Conservation (phyloP, 2,888 invertebrate species). For the Eudasyphora cyanicolor region DNA sequence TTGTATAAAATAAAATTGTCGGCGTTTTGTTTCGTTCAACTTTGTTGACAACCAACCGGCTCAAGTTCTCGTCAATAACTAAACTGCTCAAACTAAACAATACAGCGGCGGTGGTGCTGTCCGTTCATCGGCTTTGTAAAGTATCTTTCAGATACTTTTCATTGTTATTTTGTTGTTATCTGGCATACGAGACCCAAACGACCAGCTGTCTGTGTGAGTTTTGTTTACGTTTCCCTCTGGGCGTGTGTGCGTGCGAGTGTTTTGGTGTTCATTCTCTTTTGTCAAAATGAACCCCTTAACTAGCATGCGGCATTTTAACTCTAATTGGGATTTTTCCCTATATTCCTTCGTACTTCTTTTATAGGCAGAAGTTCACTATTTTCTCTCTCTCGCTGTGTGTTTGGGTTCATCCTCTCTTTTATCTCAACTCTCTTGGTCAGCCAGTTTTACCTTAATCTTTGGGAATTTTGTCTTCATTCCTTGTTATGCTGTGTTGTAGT, state of each 20-base stretch:
- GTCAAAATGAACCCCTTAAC: slow-evolving; percentile 15
- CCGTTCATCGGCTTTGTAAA: slow-evolving; percentile 30
- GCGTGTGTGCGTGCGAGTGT: neutral
- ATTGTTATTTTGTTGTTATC: slow-evolving; percentile 6
- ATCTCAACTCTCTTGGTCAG: neutral
- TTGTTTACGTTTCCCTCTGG: slow-evolving; percentile 30
- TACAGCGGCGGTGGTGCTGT: slow-evolving; percentile 50
- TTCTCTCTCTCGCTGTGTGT: neutral
- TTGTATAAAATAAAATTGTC: neutral
- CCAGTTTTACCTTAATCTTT: neutral
- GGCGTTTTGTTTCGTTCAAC: neutral
- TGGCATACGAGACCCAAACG: neutral
- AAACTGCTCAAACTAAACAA: slow-evolving; percentile 40
- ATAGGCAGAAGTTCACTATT: neutral
- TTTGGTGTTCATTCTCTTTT: neutral
- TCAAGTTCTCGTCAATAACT: slow-evolving; percentile 65
- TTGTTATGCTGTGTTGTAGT: slow-evolving; percentile 38
- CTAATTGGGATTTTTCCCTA: slow-evolving; percentile 22
- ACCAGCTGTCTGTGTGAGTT: slow-evolving; percentile 6
- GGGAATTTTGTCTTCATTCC: slow-evolving; percentile 14
- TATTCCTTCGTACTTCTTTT: neutral
- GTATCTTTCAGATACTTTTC: slow-evolving; percentile 65
- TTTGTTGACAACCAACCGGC: slow-evolving; percentile 61
- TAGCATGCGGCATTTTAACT: slow-evolving; percentile 17
- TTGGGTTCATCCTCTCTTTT: neutral